Evolutionary conservation across 2,888 invertebrate genomes (phyloP).

Genomic region (Escarpia spicata): DNA sequence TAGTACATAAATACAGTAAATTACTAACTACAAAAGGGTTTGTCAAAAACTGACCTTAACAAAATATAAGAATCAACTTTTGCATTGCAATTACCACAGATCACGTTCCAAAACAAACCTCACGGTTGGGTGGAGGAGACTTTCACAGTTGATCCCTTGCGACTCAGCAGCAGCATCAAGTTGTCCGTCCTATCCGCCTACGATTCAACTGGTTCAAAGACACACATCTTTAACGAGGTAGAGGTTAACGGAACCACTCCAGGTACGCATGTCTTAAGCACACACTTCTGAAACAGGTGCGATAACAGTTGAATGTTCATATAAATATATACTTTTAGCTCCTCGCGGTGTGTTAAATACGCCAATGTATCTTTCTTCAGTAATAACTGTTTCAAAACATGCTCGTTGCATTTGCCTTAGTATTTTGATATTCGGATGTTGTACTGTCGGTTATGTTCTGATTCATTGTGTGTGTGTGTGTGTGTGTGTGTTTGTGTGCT

Average conservation of each 20-base stretch:
- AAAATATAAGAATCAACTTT: background rate
- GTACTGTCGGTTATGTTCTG: background rate
- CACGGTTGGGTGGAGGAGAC: background rate
- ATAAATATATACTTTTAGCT: no score
- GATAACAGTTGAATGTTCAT: background rate
- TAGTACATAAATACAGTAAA: background rate
- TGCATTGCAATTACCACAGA: background rate
- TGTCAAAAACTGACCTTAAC: background rate
- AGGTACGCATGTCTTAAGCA: background rate
- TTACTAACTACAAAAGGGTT: background rate
- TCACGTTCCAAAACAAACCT: background rate
- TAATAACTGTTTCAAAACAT: no score
- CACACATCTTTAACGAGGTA: background rate
- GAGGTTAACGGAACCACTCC: background rate
- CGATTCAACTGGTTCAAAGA: background rate
- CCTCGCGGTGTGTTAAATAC: no score
- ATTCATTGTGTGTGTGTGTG: background rate
- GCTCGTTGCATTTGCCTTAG: no score
- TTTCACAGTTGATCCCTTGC: background rate
- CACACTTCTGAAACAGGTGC: background rate
- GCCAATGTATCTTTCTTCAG: no score
- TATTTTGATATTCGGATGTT: no score
- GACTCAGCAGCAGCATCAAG: background rate
- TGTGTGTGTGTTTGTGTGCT: background rate
- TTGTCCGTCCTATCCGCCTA: background rate